Evolutionary conservation across 2,797 vertebrate genomes (phyloP), one percentile per base, ranked within the genome.

Genomic region (Phataginus tricuspis): DNA sequence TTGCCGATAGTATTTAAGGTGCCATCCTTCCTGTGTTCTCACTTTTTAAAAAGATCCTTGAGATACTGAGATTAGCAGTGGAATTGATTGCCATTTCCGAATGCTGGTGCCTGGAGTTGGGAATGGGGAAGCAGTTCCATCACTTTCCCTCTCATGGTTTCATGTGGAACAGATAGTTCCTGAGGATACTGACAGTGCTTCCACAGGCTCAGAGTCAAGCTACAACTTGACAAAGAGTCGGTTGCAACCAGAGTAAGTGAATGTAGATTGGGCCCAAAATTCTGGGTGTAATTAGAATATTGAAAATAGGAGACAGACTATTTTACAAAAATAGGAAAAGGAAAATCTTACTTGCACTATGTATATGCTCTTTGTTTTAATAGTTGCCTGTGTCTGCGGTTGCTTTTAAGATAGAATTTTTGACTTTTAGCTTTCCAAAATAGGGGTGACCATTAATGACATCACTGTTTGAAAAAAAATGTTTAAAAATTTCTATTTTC

Each of bases 311-410:
- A 95, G 42, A 23, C 34, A 86, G 39, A 72, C 7, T 91, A 37
- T 86, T 96, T 96, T 83, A 53, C 72, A 95, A 91, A 96, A 96
- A 64, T 91, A 90, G 94, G 86, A 68, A 97, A 95, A 90, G 69
- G 5, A 87, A 96, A 63, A 29, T 91, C 25, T 89, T 39, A 53
- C 9, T 77, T 84, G 2, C 3, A 78, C 0, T 93, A 27, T 89
- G 25, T 57, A 18, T 57, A 39, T 88, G 34, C 16, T 86, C 0
- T 89, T 91, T 89, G 31, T 94, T 94, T 11, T 6, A 53, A 39
- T 79, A 89, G 68, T 85, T 14, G 0, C 23, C 21, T 84, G 27
- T 93, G 53, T 72, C 89, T 84, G n/a, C 42, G 86, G 42, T 94
- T 34, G 84, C 21, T 95, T 83, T 45, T 45, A 63, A 92, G 75